Evolutionary conservation across 1,140 invertebrate species (phyloP).

Genomic region (Steinernema khuongi): DNA sequence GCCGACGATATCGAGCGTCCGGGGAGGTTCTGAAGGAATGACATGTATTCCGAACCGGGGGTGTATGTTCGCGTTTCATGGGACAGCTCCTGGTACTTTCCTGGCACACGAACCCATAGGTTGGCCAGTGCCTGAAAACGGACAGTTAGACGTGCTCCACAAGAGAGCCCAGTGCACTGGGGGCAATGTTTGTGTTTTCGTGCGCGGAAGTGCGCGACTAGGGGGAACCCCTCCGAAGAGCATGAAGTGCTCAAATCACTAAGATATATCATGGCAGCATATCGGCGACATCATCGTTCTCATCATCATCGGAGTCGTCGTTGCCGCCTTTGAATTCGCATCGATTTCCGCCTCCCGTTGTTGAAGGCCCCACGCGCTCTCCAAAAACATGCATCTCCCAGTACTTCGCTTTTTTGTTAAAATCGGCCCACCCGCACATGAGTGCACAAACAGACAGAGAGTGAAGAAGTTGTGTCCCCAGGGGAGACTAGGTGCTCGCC

Average conservation of each 20-base stretch:
- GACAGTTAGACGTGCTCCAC: not conserved
- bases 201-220: not conserved
- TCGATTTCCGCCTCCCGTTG: not conserved
- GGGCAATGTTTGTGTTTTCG: too few relatives aligned
- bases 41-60: constrained; percentile 51
- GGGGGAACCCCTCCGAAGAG: not conserved
- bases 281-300: constrained; percentile 1
- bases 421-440: not conserved
- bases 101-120: constrained; percentile 35
- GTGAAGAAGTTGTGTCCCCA: not conserved
- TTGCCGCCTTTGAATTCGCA: not conserved
- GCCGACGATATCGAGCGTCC: constrained; percentile 37
- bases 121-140: constrained; percentile 33
- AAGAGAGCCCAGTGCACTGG: too few relatives aligned
- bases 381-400: constrained; percentile 15
- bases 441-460: not conserved
- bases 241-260: not conserved
- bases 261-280: not conserved
- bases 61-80: constrained; percentile 44
- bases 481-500: too few relatives aligned
- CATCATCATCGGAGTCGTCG: not conserved
- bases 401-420: constrained; percentile 1
- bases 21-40: constrained; percentile 43
- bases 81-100: constrained; percentile 47
- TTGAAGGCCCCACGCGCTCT: not conserved